These are phyloP conservation scores for Dasyurus viverrinus DNA, from an alignment of 2,113 vertebrate genomes.

Conservation along the genomic window DNA sequence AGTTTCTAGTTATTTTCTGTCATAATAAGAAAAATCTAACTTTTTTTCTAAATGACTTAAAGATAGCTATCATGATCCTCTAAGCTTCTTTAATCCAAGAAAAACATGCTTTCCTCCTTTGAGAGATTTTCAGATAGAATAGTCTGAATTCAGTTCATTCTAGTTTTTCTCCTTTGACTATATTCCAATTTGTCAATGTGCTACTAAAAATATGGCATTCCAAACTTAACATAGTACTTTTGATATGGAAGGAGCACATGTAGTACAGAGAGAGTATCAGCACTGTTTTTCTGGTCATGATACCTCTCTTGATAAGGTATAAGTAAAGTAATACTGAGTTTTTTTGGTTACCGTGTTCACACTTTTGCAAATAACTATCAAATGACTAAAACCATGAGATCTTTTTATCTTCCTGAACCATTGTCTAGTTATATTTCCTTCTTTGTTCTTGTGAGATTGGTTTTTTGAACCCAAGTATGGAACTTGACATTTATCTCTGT, in stretches of 20 bases:
- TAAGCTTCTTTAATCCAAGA: neutral
- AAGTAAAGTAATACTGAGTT: neutral
- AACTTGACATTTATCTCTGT: neutral
- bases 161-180: neutral
- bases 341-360: neutral
- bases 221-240: neutral
- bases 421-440: neutral
- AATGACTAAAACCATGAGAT: neutral
- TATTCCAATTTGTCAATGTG: neutral
- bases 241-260: neutral
- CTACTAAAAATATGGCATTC: neutral
- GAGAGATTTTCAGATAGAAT: neutral
- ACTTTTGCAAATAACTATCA: neutral
- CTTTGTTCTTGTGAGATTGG: neutral
- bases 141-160: neutral
- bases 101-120: neutral
- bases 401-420: neutral
- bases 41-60: neutral
- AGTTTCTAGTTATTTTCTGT: neutral
- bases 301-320: neutral
- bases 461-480: slow-evolving; percentile 2
- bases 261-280: neutral
- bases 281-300: neutral
- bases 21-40: neutral
- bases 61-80: neutral